Evolutionary conservation across 2,113 vertebrate species (phyloP).

Genomic region (Zosterops hypoxanthus): DNA sequence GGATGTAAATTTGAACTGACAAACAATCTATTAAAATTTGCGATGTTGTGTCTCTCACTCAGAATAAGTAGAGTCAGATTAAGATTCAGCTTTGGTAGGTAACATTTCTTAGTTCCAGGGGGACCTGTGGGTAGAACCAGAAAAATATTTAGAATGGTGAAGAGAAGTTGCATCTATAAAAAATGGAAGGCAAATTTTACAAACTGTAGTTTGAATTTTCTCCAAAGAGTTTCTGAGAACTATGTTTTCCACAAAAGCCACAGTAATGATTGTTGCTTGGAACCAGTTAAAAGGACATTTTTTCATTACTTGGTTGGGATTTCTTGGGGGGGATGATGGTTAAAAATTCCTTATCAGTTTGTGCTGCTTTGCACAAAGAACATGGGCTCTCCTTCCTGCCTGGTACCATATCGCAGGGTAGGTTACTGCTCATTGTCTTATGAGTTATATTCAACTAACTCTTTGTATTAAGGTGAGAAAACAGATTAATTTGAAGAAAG

Average conservation of each 20-base stretch:
- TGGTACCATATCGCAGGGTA: too few relatives aligned
- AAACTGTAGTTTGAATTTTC: background rate
- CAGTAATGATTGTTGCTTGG: background rate
- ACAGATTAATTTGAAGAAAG: background rate
- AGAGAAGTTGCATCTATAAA: background rate
- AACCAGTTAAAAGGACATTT: background rate
- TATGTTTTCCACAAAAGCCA: background rate
- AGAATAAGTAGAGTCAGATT: background rate
- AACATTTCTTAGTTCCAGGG: background rate
- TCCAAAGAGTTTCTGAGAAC: background rate
- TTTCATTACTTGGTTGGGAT: background rate
- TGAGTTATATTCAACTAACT: background rate
- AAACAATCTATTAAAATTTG: background rate
- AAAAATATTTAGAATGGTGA: background rate
- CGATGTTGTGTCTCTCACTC: background rate
- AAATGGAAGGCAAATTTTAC: background rate
- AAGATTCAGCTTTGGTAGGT: background rate
- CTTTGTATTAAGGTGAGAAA: background rate
- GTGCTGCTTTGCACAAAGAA: background rate
- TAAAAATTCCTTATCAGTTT: background rate
- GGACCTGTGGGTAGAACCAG: background rate
- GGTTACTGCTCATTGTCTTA: background rate
- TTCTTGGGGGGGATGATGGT: fast-evolving
- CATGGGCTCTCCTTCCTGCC: background rate
- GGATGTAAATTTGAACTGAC: background rate